These are phyloP conservation scores for Cherax destructor DNA, from an alignment of 1,140 invertebrate genomes.

Conservation along the genomic window DNA sequence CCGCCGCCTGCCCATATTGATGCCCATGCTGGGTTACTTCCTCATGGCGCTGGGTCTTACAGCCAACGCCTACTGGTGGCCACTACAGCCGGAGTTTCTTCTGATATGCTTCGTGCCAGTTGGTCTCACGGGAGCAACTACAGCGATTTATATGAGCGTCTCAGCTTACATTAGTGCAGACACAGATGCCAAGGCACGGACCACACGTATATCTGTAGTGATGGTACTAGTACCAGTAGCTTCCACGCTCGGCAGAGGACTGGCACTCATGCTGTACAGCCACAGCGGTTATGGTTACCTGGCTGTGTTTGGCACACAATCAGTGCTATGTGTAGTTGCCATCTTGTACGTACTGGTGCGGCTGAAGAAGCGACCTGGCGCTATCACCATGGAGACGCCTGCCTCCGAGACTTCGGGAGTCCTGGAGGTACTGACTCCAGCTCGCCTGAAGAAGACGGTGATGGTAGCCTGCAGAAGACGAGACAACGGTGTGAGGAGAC, in stretches of 20 bases:
- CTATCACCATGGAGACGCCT: too few relatives aligned
- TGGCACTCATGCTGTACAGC: neutral
- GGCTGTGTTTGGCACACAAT: conserved; percentile 10
- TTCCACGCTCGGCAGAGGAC: neutral
- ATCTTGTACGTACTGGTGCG: conserved; percentile 15
- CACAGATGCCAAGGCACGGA: neutral
- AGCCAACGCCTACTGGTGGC: conserved; percentile 45
- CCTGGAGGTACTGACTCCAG: neutral
- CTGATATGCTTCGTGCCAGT: conserved; percentile 36
- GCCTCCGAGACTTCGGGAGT: too few relatives aligned
- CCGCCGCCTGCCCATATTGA: conserved; percentile 21
- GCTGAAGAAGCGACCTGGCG: neutral
- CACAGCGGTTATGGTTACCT: conserved; percentile 43
- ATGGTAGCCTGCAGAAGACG: neutral
- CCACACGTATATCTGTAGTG: conserved; percentile 17
- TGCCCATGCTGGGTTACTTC: conserved; percentile 21
- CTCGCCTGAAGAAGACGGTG: conserved; percentile 3
- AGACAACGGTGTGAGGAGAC: neutral
- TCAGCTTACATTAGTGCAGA: conserved; percentile 31
- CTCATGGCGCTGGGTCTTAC: conserved; percentile 21
- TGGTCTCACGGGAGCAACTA: conserved; percentile 26
- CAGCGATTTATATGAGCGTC: conserved; percentile 35
- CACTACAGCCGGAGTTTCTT: conserved; percentile 14
- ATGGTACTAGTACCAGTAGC: neutral
- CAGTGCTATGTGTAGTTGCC: neutral